Percentiles rank a stretch among this genome's conserved stretches.
Evolutionary conservation across 2,888 invertebrate genomes (phyloP).

Genomic region (Ennomos fuscantarius): DNA sequence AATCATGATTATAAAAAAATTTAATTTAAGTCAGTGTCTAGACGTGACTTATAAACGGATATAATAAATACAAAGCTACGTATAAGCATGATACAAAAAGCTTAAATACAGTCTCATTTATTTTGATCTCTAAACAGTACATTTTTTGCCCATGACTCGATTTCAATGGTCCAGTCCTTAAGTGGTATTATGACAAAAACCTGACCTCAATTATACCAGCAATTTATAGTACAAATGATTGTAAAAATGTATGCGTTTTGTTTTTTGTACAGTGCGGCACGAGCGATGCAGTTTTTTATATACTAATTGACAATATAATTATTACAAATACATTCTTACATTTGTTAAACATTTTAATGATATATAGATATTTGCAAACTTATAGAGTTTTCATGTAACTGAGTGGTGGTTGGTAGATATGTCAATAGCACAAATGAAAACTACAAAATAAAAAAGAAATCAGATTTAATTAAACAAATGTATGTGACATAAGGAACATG

Average conservation of each 20-base stretch:
- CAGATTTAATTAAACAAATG: no score
- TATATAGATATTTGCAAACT: no score
- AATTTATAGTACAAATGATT: slow-evolving; percentile 21
- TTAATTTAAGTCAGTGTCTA: no score
- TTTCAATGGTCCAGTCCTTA: slow-evolving; percentile 22
- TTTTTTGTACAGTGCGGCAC: slow-evolving; percentile 14
- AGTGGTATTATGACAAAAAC: slow-evolving; percentile 23
- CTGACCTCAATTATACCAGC: slow-evolving; percentile 18
- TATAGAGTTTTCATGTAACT: no score
- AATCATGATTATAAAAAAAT: no score
- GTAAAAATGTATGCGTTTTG: slow-evolving; percentile 12
- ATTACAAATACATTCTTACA: slow-evolving; percentile 2
- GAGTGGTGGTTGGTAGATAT: no score
- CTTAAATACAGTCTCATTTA: slow-evolving; percentile 12
- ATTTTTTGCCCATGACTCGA: slow-evolving; percentile 25
- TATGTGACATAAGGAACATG: no score
- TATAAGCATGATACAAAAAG: neutral
- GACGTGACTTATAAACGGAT: no score
- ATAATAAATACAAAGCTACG: no score
- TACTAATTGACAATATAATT: slow-evolving; percentile 26
- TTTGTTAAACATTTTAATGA: neutral
- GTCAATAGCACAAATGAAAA: no score
- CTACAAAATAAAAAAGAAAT: no score
- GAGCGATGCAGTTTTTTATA: slow-evolving; percentile 23
- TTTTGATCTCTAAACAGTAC: slow-evolving; percentile 17